A percentile compares a stretch with the other conserved stretches of the same genome.
phyloP scores from a whole-genome alignment of 1,140 invertebrate species.

The Tetramorium alpestre region DNA sequence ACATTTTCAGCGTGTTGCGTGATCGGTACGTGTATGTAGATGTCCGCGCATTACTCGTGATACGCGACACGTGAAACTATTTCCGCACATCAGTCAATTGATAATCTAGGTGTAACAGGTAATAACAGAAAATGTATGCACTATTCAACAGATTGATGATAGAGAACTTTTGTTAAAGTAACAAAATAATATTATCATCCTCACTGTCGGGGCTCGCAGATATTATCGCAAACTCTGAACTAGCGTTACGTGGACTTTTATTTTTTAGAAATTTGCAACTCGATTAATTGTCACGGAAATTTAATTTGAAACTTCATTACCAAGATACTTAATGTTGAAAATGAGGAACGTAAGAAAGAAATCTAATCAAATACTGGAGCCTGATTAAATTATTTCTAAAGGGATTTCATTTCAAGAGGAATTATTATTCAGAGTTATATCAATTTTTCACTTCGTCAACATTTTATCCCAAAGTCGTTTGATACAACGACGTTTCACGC shows the following conservation, averaged over 20 bases:
- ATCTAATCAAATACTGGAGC: neutral
- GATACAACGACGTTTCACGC: neutral
- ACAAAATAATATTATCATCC: constrained; percentile 2
- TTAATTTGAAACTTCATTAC: neutral
- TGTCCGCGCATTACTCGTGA: neutral
- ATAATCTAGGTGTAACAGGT: neutral
- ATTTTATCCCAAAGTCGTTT: neutral
- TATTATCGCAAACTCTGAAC: neutral
- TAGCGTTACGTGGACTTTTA: neutral
- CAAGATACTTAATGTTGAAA: neutral
- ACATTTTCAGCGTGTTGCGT: neutral
- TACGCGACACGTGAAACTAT: neutral
- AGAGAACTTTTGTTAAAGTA: neutral
- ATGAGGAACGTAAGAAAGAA: neutral
- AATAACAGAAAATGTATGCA: neutral
- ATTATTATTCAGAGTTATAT: neutral
- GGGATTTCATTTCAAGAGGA: neutral
- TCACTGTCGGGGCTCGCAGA: neutral
- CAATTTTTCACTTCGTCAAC: neutral
- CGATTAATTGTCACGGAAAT: constrained; percentile 10
- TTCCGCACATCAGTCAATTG: neutral
- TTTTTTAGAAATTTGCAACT: neutral
- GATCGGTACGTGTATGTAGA: neutral
- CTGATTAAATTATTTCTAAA: neutral
- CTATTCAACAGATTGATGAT: neutral